Conservation (phyloP, 2,797 vertebrate species). For the Lates japonicus region DNA sequence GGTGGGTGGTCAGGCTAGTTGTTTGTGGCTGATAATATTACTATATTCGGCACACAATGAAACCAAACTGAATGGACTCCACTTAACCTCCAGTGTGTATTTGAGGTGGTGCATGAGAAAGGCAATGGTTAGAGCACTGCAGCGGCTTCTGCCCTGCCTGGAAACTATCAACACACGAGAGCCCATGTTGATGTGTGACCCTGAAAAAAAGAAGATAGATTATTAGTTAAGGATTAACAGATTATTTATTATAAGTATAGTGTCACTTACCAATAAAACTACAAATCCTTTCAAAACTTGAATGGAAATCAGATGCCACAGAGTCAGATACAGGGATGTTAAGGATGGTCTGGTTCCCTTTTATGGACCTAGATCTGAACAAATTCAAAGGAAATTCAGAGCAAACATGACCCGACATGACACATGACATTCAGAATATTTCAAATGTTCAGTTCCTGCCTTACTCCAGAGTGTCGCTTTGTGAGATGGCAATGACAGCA, state of each 20-base stretch:
- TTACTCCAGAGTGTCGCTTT: slow-evolving; percentile 82
- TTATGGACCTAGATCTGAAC: slow-evolving; percentile 52
- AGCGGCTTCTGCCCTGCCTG: slow-evolving; percentile 87
- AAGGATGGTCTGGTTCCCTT: slow-evolving; percentile 67
- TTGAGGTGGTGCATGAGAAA: slow-evolving; percentile 88
- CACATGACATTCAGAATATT: background rate
- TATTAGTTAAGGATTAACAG: background rate
- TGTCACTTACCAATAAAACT: slow-evolving; percentile 87
- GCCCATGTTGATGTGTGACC: slow-evolving; percentile 56
- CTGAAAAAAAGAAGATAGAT: slow-evolving; percentile 57
- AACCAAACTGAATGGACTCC: background rate
- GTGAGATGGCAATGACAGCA: slow-evolving; percentile 86
- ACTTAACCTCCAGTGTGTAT: slow-evolving; percentile 88
- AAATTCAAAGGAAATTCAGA: background rate
- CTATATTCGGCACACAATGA: background rate
- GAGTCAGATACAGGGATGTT: slow-evolving; percentile 86
- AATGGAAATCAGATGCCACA: slow-evolving; percentile 72
- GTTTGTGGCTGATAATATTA: background rate
- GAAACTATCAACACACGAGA: slow-evolving; percentile 89
- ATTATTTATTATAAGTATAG: background rate
- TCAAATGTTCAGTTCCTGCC: background rate
- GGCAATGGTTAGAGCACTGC: slow-evolving; percentile 85
- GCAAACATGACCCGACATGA: background rate
- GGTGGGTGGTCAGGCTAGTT: no score
- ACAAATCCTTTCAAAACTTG: slow-evolving; percentile 83